A percentile compares a stretch with the other conserved stretches of the same genome.
Evolutionary conservation across 2,113 vertebrate species (phyloP).

Genomic region (Aphelocoma coerulescens): DNA sequence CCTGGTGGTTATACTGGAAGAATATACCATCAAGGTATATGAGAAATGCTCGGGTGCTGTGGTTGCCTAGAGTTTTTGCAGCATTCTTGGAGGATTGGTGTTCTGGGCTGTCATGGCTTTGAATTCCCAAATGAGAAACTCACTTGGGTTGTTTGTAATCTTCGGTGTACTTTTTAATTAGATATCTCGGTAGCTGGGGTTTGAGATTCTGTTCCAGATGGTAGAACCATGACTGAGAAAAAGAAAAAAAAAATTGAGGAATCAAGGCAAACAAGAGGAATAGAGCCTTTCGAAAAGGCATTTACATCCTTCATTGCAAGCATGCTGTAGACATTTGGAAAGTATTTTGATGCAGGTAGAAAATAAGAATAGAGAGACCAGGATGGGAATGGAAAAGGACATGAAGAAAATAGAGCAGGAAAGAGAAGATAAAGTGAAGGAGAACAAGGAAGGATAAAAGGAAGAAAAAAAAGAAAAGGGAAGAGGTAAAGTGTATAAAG

Average conservation of each 20-base stretch:
- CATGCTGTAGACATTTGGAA: background rate
- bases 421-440: background rate
- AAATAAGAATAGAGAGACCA: background rate
- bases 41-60: background rate
- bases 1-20: background rate
- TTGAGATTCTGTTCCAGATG: background rate
- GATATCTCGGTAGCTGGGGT: background rate
- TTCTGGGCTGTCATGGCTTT: background rate
- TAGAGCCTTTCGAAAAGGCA: background rate
- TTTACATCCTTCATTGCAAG: background rate
- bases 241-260: too few relatives aligned
- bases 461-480: background rate
- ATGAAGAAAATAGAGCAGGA: background rate
- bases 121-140: background rate
- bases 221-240: background rate
- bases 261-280: background rate
- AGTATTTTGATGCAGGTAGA: background rate
- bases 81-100: background rate
- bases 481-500: background rate
- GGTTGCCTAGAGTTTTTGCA: background rate
- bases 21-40: rapidly evolving
- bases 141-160: background rate
- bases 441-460: background rate
- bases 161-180: background rate
- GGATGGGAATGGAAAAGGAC: background rate